These are phyloP conservation scores for Acropora yongei DNA, from an alignment of 64 coral and sea anemone species.

Conservation along the genomic window DNA sequence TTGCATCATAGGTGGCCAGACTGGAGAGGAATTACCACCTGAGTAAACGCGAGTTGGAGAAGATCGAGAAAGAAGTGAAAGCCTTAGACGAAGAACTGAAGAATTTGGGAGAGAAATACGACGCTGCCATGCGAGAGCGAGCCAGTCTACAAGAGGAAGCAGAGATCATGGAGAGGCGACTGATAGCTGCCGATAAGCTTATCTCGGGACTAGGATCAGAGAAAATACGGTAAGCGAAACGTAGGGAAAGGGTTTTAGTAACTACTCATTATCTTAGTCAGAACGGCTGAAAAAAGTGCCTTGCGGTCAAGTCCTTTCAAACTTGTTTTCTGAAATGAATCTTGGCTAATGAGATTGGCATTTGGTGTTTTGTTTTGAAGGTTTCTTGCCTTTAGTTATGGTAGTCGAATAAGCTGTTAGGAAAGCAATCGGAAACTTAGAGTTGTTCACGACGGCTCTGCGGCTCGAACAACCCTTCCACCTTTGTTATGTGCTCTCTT, in stretches of 20 bases:
- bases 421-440: too few species aligned
- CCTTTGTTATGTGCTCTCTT: too few species aligned
- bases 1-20: constrained; percentile 74
- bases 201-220: constrained; percentile 98
- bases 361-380: too few species aligned
- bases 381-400: too few species aligned
- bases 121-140: constrained; percentile 91
- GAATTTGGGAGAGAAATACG: constrained; percentile 87
- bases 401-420: too few species aligned
- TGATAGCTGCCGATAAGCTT: constrained; percentile 98
- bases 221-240: constrained; percentile 79
- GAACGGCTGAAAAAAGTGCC: too few species aligned
- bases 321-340: too few species aligned
- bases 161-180: constrained; percentile 95
- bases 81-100: constrained; percentile 90
- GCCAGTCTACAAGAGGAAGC: constrained; percentile 92
- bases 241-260: neutral
- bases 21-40: constrained; percentile 95
- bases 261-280: too few species aligned
- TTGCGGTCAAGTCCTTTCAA: too few species aligned
- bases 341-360: too few species aligned
- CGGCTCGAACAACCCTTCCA: too few species aligned
- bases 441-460: too few species aligned
- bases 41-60: constrained; percentile 96
- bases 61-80: constrained; percentile 96